Evolutionary conservation across 2,113 vertebrate genomes (phyloP), one percentile per base, ranked within the genome.

Genomic region (Illadopsis cleaveri): DNA sequence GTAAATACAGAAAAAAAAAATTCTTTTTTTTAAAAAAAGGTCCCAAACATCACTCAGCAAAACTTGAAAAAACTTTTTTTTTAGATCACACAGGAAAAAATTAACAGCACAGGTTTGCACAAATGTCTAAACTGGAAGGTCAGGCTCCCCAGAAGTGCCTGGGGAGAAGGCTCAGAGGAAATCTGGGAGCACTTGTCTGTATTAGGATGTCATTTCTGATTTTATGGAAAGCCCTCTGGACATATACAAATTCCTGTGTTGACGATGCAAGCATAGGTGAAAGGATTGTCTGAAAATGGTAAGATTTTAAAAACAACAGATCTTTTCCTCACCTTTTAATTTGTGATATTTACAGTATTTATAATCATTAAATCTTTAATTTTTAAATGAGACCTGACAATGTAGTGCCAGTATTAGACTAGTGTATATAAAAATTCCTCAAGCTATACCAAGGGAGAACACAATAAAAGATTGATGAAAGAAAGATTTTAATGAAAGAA

Each of bases 241-340:
- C 2, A 18, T 54, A 13, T 0, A 6, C 0, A 0, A 0, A 75
- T 70, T 89, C 7, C 10, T 12, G 1, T 62, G 11, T 5, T 1
- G 0, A 16, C 27, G 58, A 4, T 9, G 19, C 4, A 37, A 57
- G 9, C 33, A 72, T 3, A 50, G 15, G 12, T 79, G 40, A 42
- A 56, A 9, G 3, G 8, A 75, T 11, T 73, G 15, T 19, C 56
- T 86, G 53, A 20, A 88, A 90, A 77, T 10, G 0, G 5, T 61
- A 47, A 61, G 13, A 77, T 42, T 69, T 48, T n/a, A 45, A 73
- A 84, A 82, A 4, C 5, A 80, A 30, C 4, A 16, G 3, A 53
- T 13, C 6, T 65, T 82, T 50, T 79, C 12, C 7, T 60, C 37
- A 56, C 0, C 4, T 71, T 82, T 47, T 22, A 81, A 38, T 24